These are phyloP conservation scores for Gracilinanus agilis DNA, from an alignment of 2,113 vertebrate species.

Conservation along the genomic window DNA sequence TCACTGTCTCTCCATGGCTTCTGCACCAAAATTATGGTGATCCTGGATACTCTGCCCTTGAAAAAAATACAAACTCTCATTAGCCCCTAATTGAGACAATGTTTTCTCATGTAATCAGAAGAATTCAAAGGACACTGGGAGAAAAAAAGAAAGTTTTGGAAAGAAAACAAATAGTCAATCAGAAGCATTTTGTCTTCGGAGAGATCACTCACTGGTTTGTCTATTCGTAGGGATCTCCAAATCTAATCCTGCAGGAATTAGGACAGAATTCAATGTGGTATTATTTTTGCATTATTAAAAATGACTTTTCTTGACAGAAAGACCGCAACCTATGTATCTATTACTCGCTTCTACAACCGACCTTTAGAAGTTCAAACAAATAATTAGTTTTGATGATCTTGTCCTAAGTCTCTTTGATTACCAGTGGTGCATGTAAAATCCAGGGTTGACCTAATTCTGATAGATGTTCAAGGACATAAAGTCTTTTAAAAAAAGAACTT, in stretches of 20 bases:
- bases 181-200: neutral
- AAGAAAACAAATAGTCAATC: neutral
- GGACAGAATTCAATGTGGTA: neutral
- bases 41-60: neutral
- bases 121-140: neutral
- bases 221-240: neutral
- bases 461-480: neutral
- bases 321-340: neutral
- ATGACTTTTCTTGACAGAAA: neutral
- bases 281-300: neutral
- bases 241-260: neutral
- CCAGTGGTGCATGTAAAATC: neutral
- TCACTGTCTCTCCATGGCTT: neutral
- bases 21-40: neutral
- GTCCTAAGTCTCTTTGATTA: neutral
- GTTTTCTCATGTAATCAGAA: neutral
- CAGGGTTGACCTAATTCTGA: neutral
- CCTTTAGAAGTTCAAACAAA: neutral
- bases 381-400: neutral
- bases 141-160: neutral
- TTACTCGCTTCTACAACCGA: neutral
- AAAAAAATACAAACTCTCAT: neutral
- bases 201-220: neutral
- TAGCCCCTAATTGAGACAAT: neutral
- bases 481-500: neutral